Percentiles rank a stretch among this genome's conserved stretches.
These are phyloP conservation scores for Melieria crassipennis DNA, from an alignment of 2,888 invertebrate species.

Conservation along the genomic window DNA sequence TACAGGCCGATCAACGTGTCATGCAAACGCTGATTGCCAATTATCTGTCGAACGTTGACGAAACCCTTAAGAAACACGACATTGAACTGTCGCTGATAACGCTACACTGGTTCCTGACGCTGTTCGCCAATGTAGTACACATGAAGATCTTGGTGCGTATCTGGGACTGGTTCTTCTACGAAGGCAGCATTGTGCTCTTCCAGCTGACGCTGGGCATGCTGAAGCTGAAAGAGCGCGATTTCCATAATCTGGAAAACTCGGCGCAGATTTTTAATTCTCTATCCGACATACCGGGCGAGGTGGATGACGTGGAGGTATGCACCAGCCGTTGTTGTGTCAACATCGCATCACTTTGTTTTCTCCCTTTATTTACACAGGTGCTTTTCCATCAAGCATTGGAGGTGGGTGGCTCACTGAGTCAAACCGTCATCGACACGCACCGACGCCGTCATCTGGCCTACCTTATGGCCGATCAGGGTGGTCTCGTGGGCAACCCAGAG, in stretches of 20 bases:
- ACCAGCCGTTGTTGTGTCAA: background rate
- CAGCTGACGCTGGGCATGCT: slow-evolving; percentile 95
- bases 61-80: slow-evolving; percentile 92
- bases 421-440: slow-evolving; percentile 81
- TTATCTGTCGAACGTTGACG: slow-evolving; percentile 89
- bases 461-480: slow-evolving; percentile 96
- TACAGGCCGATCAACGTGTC: slow-evolving; percentile 97
- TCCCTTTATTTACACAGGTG: slow-evolving; percentile 58
- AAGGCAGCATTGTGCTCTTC: slow-evolving; percentile 94
- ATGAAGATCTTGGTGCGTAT: slow-evolving; percentile 91
- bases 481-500: slow-evolving; percentile 90
- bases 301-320: slow-evolving; percentile 79
- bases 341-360: background rate
- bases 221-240: slow-evolving; percentile 84
- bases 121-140: slow-evolving; percentile 96
- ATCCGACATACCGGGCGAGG: slow-evolving; percentile 93
- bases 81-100: slow-evolving; percentile 95
- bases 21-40: slow-evolving; percentile 89
- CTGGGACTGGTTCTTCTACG: slow-evolving; percentile 98
- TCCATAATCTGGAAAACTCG: slow-evolving; percentile 90
- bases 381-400: slow-evolving; percentile 80
- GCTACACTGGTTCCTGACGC: slow-evolving; percentile 96
- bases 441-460: slow-evolving; percentile 92
- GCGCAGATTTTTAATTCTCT: slow-evolving; percentile 98
- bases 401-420: slow-evolving; percentile 84